Percentiles rank a stretch among this genome's conserved stretches.
These are phyloP conservation scores for Chionoecetes opilio DNA, from an alignment of 1,140 invertebrate species.

Conservation along the genomic window DNA sequence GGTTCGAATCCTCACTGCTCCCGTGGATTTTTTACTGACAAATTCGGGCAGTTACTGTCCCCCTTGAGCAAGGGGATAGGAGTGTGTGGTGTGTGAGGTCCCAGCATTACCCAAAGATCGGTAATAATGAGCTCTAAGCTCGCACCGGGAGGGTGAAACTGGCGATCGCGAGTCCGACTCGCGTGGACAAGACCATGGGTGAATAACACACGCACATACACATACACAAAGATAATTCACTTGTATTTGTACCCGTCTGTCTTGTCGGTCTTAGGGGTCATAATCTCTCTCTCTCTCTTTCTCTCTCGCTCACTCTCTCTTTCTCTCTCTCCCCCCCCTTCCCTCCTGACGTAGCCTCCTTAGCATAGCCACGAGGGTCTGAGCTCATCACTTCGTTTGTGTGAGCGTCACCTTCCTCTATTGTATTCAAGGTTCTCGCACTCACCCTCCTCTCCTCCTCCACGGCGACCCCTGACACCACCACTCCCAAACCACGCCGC, in stretches of 20 bases:
- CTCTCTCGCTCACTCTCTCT: neutral
- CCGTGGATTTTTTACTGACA: too few species aligned
- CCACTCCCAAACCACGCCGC: neutral
- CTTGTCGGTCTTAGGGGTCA: neutral
- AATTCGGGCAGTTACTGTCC: too few species aligned
- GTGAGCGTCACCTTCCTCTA: neutral
- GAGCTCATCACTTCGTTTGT: constrained; percentile 16
- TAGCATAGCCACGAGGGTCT: neutral
- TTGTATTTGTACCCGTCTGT: neutral
- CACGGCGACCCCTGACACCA: neutral
- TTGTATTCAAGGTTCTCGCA: neutral
- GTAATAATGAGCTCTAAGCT: too few species aligned
- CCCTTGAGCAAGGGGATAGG: too few species aligned
- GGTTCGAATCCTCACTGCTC: too few species aligned
- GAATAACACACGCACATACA: neutral
- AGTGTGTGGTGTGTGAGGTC: too few species aligned
- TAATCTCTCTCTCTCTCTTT: neutral
- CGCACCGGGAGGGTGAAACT: too few species aligned
- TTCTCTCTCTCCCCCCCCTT: neutral
- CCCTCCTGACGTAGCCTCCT: constrained; percentile 22
- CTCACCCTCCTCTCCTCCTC: neutral
- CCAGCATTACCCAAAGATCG: too few species aligned
- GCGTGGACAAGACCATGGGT: too few species aligned
- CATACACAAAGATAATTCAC: neutral
- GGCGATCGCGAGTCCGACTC: too few species aligned